Evolutionary conservation across 1,140 invertebrate genomes (phyloP), one percentile per base, ranked within the genome.

Genomic region (Propsilocerus akamusi): DNA sequence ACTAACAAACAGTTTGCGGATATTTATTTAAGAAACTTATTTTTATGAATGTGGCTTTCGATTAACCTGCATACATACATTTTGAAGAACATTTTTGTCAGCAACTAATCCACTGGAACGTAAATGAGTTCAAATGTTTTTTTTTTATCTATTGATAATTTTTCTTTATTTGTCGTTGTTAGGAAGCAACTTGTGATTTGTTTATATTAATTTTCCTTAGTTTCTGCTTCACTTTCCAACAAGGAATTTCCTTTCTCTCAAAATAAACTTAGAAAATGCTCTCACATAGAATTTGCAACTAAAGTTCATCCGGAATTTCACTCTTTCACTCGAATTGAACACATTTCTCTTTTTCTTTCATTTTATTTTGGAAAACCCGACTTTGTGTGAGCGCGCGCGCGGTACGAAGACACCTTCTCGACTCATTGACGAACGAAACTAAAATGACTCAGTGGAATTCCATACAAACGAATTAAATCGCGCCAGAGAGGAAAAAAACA

Each of bases 361-460:
- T 41, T 17, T 37, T 37, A 17, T 37, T 37, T n/a, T 37, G n/a
- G n/a, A 30, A 30, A 30, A 30, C 2, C 10, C 10, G 10, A 30
- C 10, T 30, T 30, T 30, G 10, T 30, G 6, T 30, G n/a, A 14
- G 34, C 17, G 17, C 10, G 14, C 34, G 17, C 10, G 14, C 10
- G 14, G 22, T n/a, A 41, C 8, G 22, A 41, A 41, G 17, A 41
- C 22, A 41, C 34, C 34, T 41, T 41, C 34, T 41, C 22, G 17
- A n/a, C 17, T 41, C 34, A 41, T 41, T 41, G 34, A 41, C 34
- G 34, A 17, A 17, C 34, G 17, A 41, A 41, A 41, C 34, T 41
- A 7, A 41, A 41, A 41, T 41, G 34, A 41, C 17, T 41, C 34
- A 41, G 34, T 41, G n/a, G n/a, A n/a, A n/a, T n/a, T n/a, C n/a